A percentile compares a stretch with the other conserved stretches of the same genome.
Conservation (phyloP, 2,797 vertebrate species). For the Basileuterus tristriatus region DNA sequence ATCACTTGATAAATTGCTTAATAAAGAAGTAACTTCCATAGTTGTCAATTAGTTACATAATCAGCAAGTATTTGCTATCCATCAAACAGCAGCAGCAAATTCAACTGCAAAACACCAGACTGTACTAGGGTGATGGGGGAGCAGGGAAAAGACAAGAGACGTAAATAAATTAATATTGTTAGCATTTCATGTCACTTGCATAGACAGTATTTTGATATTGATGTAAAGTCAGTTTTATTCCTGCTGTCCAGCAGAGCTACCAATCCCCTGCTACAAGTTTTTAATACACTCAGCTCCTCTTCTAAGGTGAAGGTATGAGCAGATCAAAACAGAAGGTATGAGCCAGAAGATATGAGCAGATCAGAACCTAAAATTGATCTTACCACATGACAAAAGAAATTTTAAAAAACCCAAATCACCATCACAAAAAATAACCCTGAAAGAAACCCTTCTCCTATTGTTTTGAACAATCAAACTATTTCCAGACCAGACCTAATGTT, state of each 20-base stretch:
- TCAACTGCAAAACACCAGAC: not conserved
- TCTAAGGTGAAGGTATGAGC: not conserved
- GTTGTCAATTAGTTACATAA: not conserved
- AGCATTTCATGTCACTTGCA: not conserved
- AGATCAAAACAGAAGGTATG: not conserved
- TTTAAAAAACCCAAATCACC: rapidly evolving
- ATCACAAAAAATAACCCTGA: rapidly evolving
- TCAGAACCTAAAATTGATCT: not conserved
- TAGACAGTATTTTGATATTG: slow-evolving; percentile 4
- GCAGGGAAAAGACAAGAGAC: not conserved
- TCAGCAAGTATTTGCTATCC: slow-evolving; percentile 13
- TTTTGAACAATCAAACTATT: not conserved
- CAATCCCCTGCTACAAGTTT: not conserved
- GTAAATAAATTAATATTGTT: not conserved
- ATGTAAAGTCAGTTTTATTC: slow-evolving; percentile 14
- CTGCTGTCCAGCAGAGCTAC: not conserved
- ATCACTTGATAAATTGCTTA: slow-evolving; percentile 33
- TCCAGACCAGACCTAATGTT: not conserved
- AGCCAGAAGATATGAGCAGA: not conserved
- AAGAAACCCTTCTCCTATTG: not conserved
- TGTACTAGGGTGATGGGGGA: not conserved
- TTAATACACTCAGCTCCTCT: not conserved
- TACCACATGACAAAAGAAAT: not conserved
- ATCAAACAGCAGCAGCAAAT: slow-evolving; percentile 14
- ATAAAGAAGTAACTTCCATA: slow-evolving; percentile 43